Conservation (phyloP, 2,113 vertebrate species). For the Ictalurus punctatus region DNA sequence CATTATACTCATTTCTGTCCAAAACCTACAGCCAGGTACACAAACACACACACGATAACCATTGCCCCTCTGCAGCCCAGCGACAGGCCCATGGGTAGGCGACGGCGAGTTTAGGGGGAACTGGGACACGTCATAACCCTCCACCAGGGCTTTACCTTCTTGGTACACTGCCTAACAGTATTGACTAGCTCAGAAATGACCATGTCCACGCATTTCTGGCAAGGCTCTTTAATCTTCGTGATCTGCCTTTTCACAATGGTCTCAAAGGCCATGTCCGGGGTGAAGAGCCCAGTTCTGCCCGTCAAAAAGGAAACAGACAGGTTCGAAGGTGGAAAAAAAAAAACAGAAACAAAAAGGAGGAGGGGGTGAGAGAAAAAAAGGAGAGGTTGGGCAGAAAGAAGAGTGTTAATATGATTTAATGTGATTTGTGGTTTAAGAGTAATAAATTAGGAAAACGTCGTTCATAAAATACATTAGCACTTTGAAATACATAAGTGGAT, state of each 20-base stretch:
- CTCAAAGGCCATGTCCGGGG: constrained; percentile 99
- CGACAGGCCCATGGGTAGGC: constrained; percentile 33
- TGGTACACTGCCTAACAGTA: constrained; percentile 99
- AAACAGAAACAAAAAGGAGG: constrained; percentile 29
- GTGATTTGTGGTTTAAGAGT: not conserved
- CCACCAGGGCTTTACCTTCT: constrained; percentile 82
- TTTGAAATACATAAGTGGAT: not conserved
- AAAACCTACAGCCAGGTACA: constrained; percentile 52
- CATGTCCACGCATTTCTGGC: constrained; percentile 99
- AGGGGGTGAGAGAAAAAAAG: constrained; percentile 47
- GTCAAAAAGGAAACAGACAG: constrained; percentile 66
- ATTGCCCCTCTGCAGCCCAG: constrained; percentile 50
- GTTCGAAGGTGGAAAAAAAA: constrained; percentile 34
- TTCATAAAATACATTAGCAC: not conserved
- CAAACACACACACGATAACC: constrained; percentile 51
- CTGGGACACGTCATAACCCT: constrained; percentile 49
- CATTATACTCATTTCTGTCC: constrained; percentile 57
- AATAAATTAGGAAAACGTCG: not conserved
- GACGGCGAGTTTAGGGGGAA: constrained; percentile 64
- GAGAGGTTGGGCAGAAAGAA: constrained; percentile 65
- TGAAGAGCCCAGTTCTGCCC: constrained; percentile 99
- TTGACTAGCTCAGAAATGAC: constrained; percentile 99
- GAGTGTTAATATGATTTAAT: constrained; percentile 62
- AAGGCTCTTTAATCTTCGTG: constrained; percentile 99
- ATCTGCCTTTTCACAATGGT: constrained; percentile 99